A percentile compares a stretch with the other conserved stretches of the same genome.
phyloP scores from a whole-genome alignment of 2,113 vertebrate species.

The Nansenia antarctica region DNA sequence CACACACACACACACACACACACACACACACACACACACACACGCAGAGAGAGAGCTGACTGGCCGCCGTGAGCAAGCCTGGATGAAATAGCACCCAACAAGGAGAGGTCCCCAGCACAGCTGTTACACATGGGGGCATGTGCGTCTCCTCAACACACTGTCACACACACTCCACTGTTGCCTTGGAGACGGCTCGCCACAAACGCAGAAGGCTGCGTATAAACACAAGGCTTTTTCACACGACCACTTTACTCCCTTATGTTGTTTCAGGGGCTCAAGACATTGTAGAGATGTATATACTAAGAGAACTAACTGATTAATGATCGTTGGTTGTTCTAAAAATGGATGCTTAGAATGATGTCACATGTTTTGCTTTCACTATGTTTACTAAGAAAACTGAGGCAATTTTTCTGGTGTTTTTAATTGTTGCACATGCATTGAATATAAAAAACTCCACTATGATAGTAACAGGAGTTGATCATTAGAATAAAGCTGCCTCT shows the following conservation, averaged over 20 bases:
- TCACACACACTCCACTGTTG: conserved; percentile 63
- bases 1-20: too few species aligned
- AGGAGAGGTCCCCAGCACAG: conserved; percentile 71
- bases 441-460: too few species aligned
- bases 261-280: conserved; percentile 42
- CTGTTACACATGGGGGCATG: not conserved
- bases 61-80: conserved; percentile 46
- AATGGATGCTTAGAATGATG: conserved; percentile 53
- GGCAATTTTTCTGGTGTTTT: too few species aligned
- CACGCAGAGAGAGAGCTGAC: conserved; percentile 56
- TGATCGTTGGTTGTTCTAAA: conserved; percentile 41
- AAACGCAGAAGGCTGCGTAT: conserved; percentile 61
- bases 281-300: conserved; percentile 50
- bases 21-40: too few species aligned
- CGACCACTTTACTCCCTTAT: conserved; percentile 61
- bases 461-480: too few species aligned
- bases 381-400: too few species aligned
- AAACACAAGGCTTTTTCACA: conserved; percentile 52
- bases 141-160: conserved; percentile 56
- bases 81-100: conserved; percentile 79
- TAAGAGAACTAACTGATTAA: conserved; percentile 49
- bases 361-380: conserved; percentile 60
- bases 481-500: too few species aligned
- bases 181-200: conserved; percentile 61
- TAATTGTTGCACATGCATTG: too few species aligned